Percentiles rank a stretch among this genome's conserved stretches.
Conservation (phyloP, 2,888 invertebrate species). For the Acleris literana region DNA sequence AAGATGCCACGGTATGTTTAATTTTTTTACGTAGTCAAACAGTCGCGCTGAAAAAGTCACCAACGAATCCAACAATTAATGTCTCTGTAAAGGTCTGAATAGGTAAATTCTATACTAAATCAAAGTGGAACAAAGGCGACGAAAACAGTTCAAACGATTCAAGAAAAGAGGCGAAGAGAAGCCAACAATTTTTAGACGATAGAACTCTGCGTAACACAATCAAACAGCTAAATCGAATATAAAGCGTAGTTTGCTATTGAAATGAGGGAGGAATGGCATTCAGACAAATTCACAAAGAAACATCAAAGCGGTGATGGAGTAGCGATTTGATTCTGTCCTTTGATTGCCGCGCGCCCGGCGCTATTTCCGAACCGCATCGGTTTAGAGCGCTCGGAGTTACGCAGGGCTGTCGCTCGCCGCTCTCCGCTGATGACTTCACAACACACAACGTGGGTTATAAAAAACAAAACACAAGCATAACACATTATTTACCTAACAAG, state of each 20-base stretch:
- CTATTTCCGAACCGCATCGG: slow-evolving; percentile 56
- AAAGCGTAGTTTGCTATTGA: slow-evolving; percentile 37
- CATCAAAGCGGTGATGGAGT: slow-evolving; percentile 69
- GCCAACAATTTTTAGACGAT: slow-evolving; percentile 22
- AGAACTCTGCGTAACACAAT: slow-evolving; percentile 31
- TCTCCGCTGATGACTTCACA: background rate
- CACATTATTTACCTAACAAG: slow-evolving; percentile 14
- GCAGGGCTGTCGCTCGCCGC: slow-evolving; percentile 29
- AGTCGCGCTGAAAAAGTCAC: background rate
- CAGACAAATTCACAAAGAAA: slow-evolving; percentile 67
- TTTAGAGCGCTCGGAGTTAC: slow-evolving; percentile 19
- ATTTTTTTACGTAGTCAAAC: slow-evolving; percentile 1
- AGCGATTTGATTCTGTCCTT: slow-evolving; percentile 72
- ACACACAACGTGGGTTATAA: slow-evolving; percentile 8
- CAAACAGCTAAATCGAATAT: slow-evolving; percentile 39
- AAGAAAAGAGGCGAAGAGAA: slow-evolving; percentile 10
- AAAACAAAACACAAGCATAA: slow-evolving; percentile 24
- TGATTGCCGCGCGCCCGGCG: slow-evolving; percentile 65
- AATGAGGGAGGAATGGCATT: slow-evolving; percentile 44
- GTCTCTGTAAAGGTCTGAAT: too few species aligned
- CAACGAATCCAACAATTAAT: too few species aligned
- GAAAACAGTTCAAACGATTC: slow-evolving; percentile 9
- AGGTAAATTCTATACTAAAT: background rate
- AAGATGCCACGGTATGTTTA: slow-evolving; percentile 40
- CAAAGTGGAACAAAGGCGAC: background rate